Base-by-base conservation (phyloP, 2,888 invertebrate genomes). In the Drosophila bunnanda region DNA sequence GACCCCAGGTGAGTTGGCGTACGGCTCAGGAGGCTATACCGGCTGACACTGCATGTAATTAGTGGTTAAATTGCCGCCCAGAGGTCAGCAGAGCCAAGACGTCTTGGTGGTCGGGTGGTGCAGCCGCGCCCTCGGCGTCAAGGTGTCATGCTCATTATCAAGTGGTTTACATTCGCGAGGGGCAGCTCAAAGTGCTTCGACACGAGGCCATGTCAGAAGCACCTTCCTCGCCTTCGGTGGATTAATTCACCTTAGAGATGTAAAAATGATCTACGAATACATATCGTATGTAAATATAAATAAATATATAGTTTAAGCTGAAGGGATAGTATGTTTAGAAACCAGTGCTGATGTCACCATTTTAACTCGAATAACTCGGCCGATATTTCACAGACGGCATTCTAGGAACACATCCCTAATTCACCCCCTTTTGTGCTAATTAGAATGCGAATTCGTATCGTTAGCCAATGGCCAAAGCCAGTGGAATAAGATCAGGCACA, bases 11-110 rank as follows among this genome's bases (percentile, higher is more conserved):
- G 72, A 75, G 73, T 74, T 62, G 68, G 50, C 46, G 43, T 22
- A 38, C 20, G 22, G 34, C 50, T 20, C n/a, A 36, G 46, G 34
- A 34, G 50, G 50, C 64, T 39, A 39, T 50, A 64, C 55, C 71
- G 78, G 56, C 83, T 82, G 80, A 82, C 85, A 75, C 69, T 88
- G 85, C 86, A 86, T 80, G 78, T 86, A 86, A 86, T 86, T 86
- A 86, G 85, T 86, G 88, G 82, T 86, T 89, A 89, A 89, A 85
- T 86, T 77, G 76, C 75, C 79, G 88, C 85, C 86, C 85, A 80
- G 70, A 83, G 85, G 85, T 86, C 79, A 89, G 65, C 60, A 12
- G 59, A 70, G 56, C 57, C 66, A 53, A 25, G 52, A 46, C 58
- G 62, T 46, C 30, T 20, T n/a, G 34, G 36, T 25, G 54, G 10